Evolutionary conservation across 2,113 vertebrate genomes (phyloP).

Genomic region (Todiramphus chloris): DNA sequence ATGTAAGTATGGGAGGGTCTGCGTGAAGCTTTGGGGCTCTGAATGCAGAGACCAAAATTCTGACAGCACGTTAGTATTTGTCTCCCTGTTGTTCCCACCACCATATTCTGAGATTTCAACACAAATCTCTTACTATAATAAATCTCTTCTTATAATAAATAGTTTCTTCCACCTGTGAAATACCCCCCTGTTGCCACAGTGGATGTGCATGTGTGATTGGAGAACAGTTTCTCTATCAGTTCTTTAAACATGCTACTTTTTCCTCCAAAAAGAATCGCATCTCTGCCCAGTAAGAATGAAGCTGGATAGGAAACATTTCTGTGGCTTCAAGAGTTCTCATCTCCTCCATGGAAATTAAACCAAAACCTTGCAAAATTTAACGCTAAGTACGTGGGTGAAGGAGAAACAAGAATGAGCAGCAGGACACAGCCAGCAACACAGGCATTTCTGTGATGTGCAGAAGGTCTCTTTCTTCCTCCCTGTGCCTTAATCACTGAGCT

Average conservation of each 20-base stretch:
- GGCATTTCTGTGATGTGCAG: rapidly evolving
- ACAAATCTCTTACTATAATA: not conserved
- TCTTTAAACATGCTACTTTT: not conserved
- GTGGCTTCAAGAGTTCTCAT: not conserved
- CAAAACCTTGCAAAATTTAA: not conserved
- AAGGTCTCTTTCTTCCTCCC: not conserved
- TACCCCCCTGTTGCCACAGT: rapidly evolving
- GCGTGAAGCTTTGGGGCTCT: not conserved
- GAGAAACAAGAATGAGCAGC: not conserved
- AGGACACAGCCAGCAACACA: not conserved
- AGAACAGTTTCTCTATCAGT: rapidly evolving
- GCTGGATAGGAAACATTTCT: rapidly evolving
- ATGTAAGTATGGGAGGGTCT: rapidly evolving
- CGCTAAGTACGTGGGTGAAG: not conserved
- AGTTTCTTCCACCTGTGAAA: not conserved
- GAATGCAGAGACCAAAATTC: not conserved
- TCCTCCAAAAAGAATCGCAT: not conserved
- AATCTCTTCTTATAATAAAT: rapidly evolving
- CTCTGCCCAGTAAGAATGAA: not conserved
- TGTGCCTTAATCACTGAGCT: not conserved
- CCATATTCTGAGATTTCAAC: not conserved
- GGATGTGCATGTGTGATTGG: rapidly evolving
- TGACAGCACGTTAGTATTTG: rapidly evolving
- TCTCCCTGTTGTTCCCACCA: rapidly evolving
- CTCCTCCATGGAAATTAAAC: not conserved